Evolutionary conservation across 2,797 vertebrate species (phyloP).

Genomic region (Ciconia nigra): DNA sequence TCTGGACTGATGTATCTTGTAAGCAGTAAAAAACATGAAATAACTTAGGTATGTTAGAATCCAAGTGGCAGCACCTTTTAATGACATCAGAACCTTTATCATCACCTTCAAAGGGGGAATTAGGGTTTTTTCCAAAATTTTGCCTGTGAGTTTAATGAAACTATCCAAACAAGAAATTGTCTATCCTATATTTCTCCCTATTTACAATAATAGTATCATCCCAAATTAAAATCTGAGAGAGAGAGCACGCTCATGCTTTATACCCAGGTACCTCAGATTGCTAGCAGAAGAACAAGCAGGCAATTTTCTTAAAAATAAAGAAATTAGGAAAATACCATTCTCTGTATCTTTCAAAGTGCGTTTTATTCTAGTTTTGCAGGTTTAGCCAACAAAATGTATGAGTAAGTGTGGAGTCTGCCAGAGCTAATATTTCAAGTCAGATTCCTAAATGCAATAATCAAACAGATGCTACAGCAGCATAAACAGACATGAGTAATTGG

Average conservation of each 20-base stretch:
- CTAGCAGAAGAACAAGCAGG: background rate
- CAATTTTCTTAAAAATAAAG: background rate
- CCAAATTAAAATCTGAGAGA: background rate
- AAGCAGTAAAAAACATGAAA: background rate
- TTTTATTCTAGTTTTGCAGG: background rate
- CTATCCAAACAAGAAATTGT: background rate
- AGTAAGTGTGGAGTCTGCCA: background rate
- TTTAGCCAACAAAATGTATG: background rate
- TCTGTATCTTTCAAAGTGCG: background rate
- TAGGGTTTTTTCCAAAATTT: background rate
- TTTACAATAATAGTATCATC: background rate
- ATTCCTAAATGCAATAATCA: background rate
- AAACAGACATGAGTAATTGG: background rate
- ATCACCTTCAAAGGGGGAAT: background rate
- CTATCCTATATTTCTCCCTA: background rate
- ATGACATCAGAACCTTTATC: background rate
- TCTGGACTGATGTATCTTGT: background rate
- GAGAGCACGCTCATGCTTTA: background rate
- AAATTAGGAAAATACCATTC: background rate
- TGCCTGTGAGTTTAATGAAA: background rate
- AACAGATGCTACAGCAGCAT: background rate
- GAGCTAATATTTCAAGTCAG: background rate
- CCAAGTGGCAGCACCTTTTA: background rate
- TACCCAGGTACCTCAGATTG: background rate
- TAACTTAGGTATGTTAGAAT: background rate